These are phyloP conservation scores for Clistopyga incitator DNA, from an alignment of 2,888 invertebrate genomes.

Conservation along the genomic window DNA sequence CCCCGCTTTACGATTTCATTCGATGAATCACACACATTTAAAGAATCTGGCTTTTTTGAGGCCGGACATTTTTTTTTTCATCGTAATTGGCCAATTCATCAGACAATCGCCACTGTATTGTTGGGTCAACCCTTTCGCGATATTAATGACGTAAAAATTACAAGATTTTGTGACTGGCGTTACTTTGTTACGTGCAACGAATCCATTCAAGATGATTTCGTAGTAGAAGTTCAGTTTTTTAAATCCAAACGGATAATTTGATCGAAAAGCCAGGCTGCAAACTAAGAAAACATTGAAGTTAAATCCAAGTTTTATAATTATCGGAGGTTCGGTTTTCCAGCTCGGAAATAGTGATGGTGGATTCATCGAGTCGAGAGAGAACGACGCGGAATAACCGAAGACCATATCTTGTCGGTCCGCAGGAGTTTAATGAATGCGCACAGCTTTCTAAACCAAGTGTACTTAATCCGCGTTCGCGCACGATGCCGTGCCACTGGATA, in stretches of 20 bases:
- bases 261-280: neutral
- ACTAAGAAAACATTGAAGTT: neutral
- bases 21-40: too few species aligned
- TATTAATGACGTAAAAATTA: too few species aligned
- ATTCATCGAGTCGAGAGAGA: constrained; percentile 7
- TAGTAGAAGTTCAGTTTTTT: too few species aligned
- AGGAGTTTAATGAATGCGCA: constrained; percentile 3
- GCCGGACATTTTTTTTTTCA: too few species aligned
- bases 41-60: too few species aligned
- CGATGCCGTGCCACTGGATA: neutral
- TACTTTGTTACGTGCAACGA: too few species aligned
- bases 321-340: constrained; percentile 3
- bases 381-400: constrained; percentile 17
- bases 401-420: constrained; percentile 1
- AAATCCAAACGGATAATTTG: neutral
- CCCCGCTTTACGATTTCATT: too few species aligned
- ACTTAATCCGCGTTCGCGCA: constrained; percentile 20
- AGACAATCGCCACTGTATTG: too few species aligned
- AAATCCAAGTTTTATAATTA: constrained; percentile 39
- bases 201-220: too few species aligned
- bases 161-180: too few species aligned
- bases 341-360: constrained; percentile 36
- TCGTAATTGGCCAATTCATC: too few species aligned
- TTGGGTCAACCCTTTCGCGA: too few species aligned
- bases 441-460: constrained; percentile 28